Percentiles rank a stretch among this genome's conserved stretches.
phyloP scores from a whole-genome alignment of 2,888 invertebrate genomes.

The Boloria euphrosyne region DNA sequence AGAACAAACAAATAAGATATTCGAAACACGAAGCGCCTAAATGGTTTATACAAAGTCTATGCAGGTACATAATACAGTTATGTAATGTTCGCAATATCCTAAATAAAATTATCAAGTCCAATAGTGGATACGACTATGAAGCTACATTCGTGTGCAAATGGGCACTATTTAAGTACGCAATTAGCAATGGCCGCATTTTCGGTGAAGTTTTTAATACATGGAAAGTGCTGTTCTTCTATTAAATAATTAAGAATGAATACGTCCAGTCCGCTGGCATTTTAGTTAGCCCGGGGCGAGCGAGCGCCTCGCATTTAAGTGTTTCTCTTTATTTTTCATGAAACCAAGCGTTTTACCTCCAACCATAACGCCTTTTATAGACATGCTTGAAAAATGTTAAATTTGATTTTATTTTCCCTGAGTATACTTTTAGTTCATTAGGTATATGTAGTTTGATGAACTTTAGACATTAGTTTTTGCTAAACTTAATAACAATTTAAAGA shows the following conservation, averaged over 20 bases:
- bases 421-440: not conserved
- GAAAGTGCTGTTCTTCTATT: constrained; percentile 12
- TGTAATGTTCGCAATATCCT: constrained; percentile 4
- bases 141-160: constrained; percentile 1
- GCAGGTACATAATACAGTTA: not conserved
- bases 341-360: constrained; percentile 28
- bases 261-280: constrained; percentile 14
- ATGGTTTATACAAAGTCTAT: not conserved
- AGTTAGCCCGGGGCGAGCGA: constrained; percentile 21
- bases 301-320: constrained; percentile 27
- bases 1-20: constrained; percentile 9
- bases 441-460: not conserved
- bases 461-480: not conserved
- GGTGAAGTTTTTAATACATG: not conserved
- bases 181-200: constrained; percentile 6
- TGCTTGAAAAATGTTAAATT: constrained; percentile 13
- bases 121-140: too few relatives aligned
- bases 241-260: constrained; percentile 27
- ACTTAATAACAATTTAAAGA: too few relatives aligned
- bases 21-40: constrained; percentile 1
- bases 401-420: constrained; percentile 3
- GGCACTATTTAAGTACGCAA: constrained; percentile 9
- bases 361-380: constrained; percentile 18
- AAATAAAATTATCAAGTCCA: not conserved
- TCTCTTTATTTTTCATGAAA: constrained; percentile 26